A percentile compares a stretch with the other conserved stretches of the same genome.
These are phyloP conservation scores for Trachymyrmex cornetzi DNA, from an alignment of 1,140 invertebrate species.

Conservation along the genomic window DNA sequence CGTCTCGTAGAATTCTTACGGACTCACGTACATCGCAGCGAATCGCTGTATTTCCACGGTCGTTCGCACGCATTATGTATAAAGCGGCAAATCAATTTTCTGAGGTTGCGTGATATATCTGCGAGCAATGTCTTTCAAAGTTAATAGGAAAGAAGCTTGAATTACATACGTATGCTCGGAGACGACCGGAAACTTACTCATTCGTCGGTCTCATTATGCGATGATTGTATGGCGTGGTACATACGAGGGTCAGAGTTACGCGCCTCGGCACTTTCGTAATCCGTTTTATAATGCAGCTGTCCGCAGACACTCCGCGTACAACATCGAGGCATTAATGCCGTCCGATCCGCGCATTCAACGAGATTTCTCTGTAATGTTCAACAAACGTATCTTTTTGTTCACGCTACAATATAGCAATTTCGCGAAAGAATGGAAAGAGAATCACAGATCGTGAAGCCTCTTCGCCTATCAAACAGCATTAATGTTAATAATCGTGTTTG, in stretches of 20 bases:
- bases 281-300: conserved; percentile 62
- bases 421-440: neutral
- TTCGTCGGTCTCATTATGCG: conserved; percentile 63
- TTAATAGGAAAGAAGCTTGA: conserved; percentile 52
- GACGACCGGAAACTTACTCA: conserved; percentile 72
- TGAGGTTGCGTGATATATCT: conserved; percentile 51
- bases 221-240: conserved; percentile 47
- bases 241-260: conserved; percentile 69
- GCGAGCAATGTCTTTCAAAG: conserved; percentile 27
- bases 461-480: neutral
- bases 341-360: conserved; percentile 8
- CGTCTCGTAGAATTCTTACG: neutral
- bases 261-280: conserved; percentile 66
- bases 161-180: conserved; percentile 26
- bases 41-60: conserved; percentile 27
- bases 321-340: conserved; percentile 2
- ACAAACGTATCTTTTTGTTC: conserved; percentile 8
- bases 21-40: neutral
- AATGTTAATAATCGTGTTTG: neutral
- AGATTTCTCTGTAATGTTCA: conserved; percentile 8
- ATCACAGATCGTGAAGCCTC: neutral
- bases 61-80: conserved; percentile 37
- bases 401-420: neutral
- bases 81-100: conserved; percentile 55
- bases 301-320: neutral